Percentiles rank a stretch among this genome's conserved stretches.
phyloP scores from a whole-genome alignment of 2,888 invertebrate genomes.

The Drosophila hamatofila region DNA sequence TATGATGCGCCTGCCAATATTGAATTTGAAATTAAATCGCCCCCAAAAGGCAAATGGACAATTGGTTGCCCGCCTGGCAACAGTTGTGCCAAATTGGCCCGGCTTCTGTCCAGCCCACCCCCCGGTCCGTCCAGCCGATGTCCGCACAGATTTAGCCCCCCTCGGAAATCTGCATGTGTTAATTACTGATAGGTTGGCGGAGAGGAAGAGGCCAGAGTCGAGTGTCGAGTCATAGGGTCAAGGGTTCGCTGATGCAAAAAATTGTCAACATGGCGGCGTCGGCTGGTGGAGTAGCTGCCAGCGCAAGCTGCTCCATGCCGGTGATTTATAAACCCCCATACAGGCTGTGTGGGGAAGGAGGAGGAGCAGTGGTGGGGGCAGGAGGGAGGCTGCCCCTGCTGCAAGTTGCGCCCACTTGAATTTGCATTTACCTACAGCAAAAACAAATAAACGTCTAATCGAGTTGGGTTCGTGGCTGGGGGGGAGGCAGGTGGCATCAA shows the following conservation, averaged over 20 bases:
- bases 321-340: slow-evolving; percentile 75
- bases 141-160: slow-evolving; percentile 29
- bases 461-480: slow-evolving; percentile 23
- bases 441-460: slow-evolving; percentile 82
- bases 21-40: slow-evolving; percentile 80
- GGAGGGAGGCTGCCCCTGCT: not conserved
- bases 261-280: slow-evolving; percentile 76
- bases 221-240: slow-evolving; percentile 51
- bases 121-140: not conserved
- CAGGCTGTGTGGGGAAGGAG: not conserved
- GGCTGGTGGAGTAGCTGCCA: slow-evolving; percentile 63
- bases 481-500: slow-evolving; percentile 46
- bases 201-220: slow-evolving; percentile 1
- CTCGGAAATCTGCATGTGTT: slow-evolving; percentile 77
- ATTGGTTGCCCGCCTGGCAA: slow-evolving; percentile 65
- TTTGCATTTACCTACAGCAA: slow-evolving; percentile 77
- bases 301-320: slow-evolving; percentile 69
- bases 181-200: slow-evolving; percentile 65
- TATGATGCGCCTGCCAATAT: slow-evolving; percentile 67
- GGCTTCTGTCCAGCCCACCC: slow-evolving; percentile 2
- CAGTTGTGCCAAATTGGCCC: slow-evolving; percentile 77
- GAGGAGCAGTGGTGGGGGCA: not conserved
- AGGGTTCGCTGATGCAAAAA: slow-evolving; percentile 61
- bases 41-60: slow-evolving; percentile 56
- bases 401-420: slow-evolving; percentile 62